phyloP scores from a whole-genome alignment of 35 echinoderm and acorn worm species.

The Stichopus chloronotus region DNA sequence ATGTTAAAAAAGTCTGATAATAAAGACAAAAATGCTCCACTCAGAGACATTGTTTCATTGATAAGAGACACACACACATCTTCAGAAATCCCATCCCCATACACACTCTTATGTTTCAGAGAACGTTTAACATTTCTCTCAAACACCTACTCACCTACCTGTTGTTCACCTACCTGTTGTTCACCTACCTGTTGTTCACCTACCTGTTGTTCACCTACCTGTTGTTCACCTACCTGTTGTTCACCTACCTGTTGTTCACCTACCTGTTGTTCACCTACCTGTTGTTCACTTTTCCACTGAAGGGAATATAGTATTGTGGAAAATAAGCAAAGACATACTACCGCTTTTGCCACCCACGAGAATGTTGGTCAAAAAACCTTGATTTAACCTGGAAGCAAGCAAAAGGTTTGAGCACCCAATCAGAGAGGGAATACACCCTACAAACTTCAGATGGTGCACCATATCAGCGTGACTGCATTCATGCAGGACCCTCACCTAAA shows the following conservation, averaged over 20 bases:
- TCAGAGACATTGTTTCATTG: constrained; percentile 7
- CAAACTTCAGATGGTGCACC: neutral
- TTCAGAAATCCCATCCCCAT: constrained; percentile 31
- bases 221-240: neutral
- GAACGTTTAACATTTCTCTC: neutral
- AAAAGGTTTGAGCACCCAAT: neutral
- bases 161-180: neutral
- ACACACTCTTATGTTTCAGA: constrained; percentile 41
- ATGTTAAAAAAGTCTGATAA: constrained; percentile 58
- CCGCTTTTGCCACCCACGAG: neutral
- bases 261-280: neutral
- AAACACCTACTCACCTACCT: neutral
- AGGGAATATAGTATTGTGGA: constrained; percentile 25
- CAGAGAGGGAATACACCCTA: constrained; percentile 28
- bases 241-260: neutral
- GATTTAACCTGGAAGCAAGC: constrained; percentile 20
- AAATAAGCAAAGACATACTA: neutral
- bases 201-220: constrained; percentile 4
- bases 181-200: neutral
- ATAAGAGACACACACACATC: constrained; percentile 44
- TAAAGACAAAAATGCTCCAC: neutral
- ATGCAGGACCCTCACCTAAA: constrained; percentile 23
- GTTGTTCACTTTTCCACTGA: constrained; percentile 42
- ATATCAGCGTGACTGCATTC: constrained; percentile 41
- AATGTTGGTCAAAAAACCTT: neutral